Percentiles rank a stretch among this genome's conserved stretches.
phyloP scores from a whole-genome alignment of 2,113 vertebrate genomes.

The Camelus bactrianus region DNA sequence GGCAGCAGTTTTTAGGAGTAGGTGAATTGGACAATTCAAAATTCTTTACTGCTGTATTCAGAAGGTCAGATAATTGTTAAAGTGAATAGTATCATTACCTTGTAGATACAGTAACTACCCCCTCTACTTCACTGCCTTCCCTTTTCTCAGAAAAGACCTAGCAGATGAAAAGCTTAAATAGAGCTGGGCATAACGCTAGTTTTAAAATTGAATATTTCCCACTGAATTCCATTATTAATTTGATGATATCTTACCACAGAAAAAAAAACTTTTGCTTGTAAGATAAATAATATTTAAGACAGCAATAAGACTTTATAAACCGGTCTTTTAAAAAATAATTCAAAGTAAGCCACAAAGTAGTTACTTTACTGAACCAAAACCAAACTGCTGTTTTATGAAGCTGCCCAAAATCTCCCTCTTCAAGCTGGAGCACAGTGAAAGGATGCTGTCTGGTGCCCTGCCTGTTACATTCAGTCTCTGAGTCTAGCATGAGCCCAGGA shows the following conservation, averaged over 20 bases:
- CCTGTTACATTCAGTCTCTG: background rate
- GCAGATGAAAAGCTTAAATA: background rate
- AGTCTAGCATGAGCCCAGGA: background rate
- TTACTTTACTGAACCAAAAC: background rate
- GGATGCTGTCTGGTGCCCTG: background rate
- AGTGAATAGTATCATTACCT: background rate
- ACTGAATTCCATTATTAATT: constrained; percentile 7
- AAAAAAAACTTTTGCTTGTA: background rate
- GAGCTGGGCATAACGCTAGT: background rate
- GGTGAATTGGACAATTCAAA: constrained; percentile 27
- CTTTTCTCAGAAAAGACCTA: background rate
- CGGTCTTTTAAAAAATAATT: constrained; percentile 11
- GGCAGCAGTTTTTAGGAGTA: constrained; percentile 6
- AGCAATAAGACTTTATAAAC: background rate
- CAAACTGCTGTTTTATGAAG: background rate
- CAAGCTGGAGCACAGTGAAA: background rate
- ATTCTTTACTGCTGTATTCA: constrained; percentile 23
- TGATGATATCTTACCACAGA: constrained; percentile 2
- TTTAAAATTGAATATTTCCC: background rate
- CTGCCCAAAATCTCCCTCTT: background rate
- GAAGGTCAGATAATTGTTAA: background rate
- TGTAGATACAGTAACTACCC: background rate
- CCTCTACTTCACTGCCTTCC: background rate
- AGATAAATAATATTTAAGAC: constrained; percentile 25
- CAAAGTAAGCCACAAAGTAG: background rate